These are phyloP conservation scores for Gryon sp. DNA, from an alignment of 1,140 invertebrate genomes.

Conservation along the genomic window DNA sequence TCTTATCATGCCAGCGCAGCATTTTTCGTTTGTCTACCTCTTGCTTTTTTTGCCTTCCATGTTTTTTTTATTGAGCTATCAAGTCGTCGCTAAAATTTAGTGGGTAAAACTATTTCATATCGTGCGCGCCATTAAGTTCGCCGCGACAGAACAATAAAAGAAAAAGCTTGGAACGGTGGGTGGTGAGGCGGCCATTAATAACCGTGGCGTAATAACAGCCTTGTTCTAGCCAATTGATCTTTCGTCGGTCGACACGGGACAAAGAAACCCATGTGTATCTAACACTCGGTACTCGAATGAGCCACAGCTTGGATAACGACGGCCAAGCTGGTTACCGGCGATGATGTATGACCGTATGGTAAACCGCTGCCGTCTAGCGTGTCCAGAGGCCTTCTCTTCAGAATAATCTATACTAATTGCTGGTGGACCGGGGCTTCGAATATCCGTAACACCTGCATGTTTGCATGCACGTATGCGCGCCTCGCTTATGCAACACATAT, in stretches of 20 bases:
- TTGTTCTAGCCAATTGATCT: constrained; percentile 48
- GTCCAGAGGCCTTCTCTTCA: constrained; percentile 55
- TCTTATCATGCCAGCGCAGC: background rate
- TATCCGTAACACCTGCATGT: constrained; percentile 57
- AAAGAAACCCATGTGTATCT: constrained; percentile 51
- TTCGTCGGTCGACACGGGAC: constrained; percentile 42
- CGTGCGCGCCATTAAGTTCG: constrained; percentile 12
- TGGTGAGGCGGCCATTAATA: constrained; percentile 23
- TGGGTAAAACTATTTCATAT: constrained; percentile 17
- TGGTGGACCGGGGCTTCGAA: constrained; percentile 54
- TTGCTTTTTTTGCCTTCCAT: too few relatives aligned
- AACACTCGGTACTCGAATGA: constrained; percentile 56
- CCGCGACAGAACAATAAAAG: constrained; percentile 22
- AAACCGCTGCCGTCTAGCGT: constrained; percentile 64
- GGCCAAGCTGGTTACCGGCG: constrained; percentile 51
- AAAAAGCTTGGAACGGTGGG: constrained; percentile 8
- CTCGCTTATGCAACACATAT: constrained; percentile 12
- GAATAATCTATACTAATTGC: constrained; percentile 70
- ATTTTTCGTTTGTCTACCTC: too few relatives aligned
- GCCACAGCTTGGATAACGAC: constrained; percentile 56
- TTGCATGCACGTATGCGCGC: constrained; percentile 36
- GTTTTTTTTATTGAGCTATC: constrained; percentile 1
- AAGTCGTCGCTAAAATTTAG: background rate
- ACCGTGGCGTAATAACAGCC: constrained; percentile 38
- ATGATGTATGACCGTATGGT: constrained; percentile 68